phyloP scores from a whole-genome alignment of 2,888 invertebrate genomes.

The Pachydiplax longipennis region DNA sequence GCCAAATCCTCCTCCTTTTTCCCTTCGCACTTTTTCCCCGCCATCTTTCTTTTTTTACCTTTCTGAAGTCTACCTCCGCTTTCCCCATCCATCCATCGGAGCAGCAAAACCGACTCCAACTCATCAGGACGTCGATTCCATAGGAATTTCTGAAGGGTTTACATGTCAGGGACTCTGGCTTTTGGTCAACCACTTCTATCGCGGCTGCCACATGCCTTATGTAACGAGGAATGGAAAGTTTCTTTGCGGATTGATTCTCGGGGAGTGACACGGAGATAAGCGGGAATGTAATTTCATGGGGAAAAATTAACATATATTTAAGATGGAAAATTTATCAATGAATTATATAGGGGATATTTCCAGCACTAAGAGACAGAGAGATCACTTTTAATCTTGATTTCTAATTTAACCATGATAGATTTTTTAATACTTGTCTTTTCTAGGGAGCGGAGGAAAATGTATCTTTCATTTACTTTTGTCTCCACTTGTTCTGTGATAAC shows the following conservation, averaged over 20 bases:
- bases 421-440: no score
- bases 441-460: no score
- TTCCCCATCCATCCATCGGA: neutral
- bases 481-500: no score
- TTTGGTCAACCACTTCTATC: conserved; percentile 11
- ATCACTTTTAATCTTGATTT: no score
- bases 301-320: no score
- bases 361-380: no score
- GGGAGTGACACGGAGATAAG: no score
- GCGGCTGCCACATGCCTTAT: neutral
- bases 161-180: neutral
- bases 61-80: neutral
- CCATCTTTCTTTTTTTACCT: neutral
- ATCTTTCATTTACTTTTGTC: no score
- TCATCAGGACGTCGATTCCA: conserved; percentile 2
- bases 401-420: no score
- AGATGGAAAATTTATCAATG: no score
- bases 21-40: neutral
- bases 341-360: no score
- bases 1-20: neutral
- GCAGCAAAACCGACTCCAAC: neutral
- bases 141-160: neutral
- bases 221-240: neutral
- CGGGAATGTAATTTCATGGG: no score
- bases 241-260: neutral